Conservation (phyloP, 2,113 vertebrate species). For the Nipponia nippon region DNA sequence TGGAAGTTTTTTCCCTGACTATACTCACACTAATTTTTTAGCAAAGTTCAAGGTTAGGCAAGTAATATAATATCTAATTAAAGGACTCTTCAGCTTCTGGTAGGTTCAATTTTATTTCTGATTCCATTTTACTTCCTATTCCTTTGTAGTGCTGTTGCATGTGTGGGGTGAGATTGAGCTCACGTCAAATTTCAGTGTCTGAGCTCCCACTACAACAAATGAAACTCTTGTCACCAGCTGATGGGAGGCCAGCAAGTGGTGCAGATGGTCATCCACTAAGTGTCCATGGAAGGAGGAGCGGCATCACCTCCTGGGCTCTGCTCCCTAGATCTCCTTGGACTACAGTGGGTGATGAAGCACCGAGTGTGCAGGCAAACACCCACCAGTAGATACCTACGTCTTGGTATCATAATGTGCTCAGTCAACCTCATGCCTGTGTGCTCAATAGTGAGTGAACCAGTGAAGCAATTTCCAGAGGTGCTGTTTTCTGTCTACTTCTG, state of each 20-base stretch:
- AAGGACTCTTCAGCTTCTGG: neutral
- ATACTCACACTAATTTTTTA: neutral
- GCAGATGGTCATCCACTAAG: neutral
- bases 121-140: neutral
- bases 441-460: neutral
- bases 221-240: neutral
- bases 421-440: neutral
- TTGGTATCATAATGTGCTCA: neutral
- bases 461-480: neutral
- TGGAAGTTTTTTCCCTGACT: neutral
- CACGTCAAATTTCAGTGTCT: neutral
- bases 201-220: neutral
- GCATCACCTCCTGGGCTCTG: neutral
- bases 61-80: neutral
- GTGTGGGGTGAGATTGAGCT: rapidly evolving
- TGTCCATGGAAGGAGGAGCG: neutral
- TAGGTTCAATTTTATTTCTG: neutral
- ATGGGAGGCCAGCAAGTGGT: neutral
- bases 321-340: neutral
- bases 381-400: rapidly evolving
- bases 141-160: neutral
- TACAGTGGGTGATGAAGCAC: neutral
- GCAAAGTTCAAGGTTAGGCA: neutral
- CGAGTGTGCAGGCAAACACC: neutral
- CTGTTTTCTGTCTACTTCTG: neutral